These are phyloP conservation scores for Sialis lutaria DNA, from an alignment of 2,888 invertebrate species.

Conservation along the genomic window DNA sequence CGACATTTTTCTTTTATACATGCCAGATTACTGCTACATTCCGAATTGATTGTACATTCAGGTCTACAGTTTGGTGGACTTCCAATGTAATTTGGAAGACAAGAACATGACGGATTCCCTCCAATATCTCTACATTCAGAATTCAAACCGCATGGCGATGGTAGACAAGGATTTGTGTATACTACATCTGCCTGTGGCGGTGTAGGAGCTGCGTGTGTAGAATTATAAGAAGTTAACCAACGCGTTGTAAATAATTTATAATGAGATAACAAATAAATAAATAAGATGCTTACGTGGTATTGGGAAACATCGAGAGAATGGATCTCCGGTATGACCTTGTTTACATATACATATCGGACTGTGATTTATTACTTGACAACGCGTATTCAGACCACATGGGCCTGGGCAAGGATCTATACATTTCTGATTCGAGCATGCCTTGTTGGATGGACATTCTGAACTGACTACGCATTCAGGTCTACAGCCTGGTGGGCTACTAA, in stretches of 20 bases:
- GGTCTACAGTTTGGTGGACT: constrained; percentile 63
- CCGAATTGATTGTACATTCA: constrained; percentile 59
- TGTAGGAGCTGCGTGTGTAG: constrained; percentile 9
- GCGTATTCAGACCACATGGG: constrained; percentile 49
- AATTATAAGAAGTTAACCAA: neutral
- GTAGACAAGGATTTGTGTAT: constrained; percentile 48
- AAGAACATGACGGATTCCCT: constrained; percentile 54
- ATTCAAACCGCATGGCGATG: constrained; percentile 64
- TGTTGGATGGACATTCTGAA: constrained; percentile 41
- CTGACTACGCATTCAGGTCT: constrained; percentile 50
- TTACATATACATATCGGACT: constrained; percentile 53
- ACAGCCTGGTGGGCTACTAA: constrained; percentile 50
- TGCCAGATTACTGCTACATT: constrained; percentile 53
- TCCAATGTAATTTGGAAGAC: constrained; percentile 50
- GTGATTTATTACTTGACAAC: constrained; percentile 54
- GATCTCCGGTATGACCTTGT: constrained; percentile 33
- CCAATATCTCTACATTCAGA: constrained; percentile 56
- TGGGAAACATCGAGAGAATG: constrained; percentile 26
- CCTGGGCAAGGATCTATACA: constrained; percentile 55
- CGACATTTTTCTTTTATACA: constrained; percentile 58
- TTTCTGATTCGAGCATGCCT: constrained; percentile 49
- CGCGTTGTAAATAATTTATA: neutral
- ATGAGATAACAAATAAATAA: neutral
- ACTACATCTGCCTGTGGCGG: constrained; percentile 17
- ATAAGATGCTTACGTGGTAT: constrained; percentile 19